These are phyloP conservation scores for Dinocampus coccinellae DNA, from an alignment of 2,888 invertebrate species.

Conservation along the genomic window DNA sequence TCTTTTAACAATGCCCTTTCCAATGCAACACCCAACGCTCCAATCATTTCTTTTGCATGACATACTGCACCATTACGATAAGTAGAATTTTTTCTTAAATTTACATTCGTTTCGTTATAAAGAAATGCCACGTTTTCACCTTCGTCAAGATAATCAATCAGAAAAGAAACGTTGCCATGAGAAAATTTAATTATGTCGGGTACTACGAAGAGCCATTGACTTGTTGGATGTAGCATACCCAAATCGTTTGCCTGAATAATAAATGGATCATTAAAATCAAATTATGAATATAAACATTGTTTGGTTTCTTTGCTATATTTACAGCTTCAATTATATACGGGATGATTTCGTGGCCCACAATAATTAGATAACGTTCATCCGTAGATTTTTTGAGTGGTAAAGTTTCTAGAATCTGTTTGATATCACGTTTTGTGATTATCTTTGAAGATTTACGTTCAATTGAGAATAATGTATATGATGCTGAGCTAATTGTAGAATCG, in stretches of 20 bases:
- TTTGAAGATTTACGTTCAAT: conserved; percentile 67
- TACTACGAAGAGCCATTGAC: conserved; percentile 87
- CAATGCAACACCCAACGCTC: conserved; percentile 77
- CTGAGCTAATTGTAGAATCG: conserved; percentile 66
- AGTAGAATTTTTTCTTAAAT: conserved; percentile 53
- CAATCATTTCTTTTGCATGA: conserved; percentile 77
- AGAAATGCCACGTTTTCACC: conserved; percentile 87
- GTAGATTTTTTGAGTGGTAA: conserved; percentile 53
- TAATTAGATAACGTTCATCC: conserved; percentile 74
- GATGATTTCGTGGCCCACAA: conserved; percentile 75
- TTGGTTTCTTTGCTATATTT: conserved; percentile 40
- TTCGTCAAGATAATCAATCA: conserved; percentile 76
- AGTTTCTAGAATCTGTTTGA: conserved; percentile 70
- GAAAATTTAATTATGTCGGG: conserved; percentile 73
- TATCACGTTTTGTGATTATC: conserved; percentile 69
- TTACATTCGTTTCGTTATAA: conserved; percentile 75
- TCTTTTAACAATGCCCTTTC: conserved; percentile 80
- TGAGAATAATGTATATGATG: conserved; percentile 72
- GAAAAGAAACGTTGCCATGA: conserved; percentile 71
- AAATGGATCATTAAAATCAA: not conserved
- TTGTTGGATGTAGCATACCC: conserved; percentile 78
- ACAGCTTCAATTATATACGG: conserved; percentile 77
- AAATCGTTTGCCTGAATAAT: conserved; percentile 73
- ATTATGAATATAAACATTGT: conserved; percentile 11
- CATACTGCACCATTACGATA: conserved; percentile 79